Evolutionary conservation across 2,888 invertebrate genomes (phyloP), one percentile per base, ranked within the genome.

Genomic region (Lycocerus yunnanus): DNA sequence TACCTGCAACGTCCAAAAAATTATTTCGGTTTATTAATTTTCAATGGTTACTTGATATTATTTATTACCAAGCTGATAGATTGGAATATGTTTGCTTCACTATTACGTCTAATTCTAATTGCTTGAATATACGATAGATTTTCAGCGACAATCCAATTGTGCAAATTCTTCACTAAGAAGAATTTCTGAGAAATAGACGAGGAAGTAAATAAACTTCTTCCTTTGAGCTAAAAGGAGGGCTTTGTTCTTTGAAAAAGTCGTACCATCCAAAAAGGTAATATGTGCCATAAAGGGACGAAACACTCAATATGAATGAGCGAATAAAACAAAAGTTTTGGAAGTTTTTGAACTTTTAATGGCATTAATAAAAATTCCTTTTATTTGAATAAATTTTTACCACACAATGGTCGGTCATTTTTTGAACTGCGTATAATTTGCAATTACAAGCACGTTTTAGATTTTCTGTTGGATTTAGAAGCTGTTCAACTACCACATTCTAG

Each of bases 371-470:
- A 6, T n/a, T 43, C 43, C 43, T n/a, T 43, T 43, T 43, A 43
- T 43, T 43, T n/a, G 43, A 43, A 43, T 43, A 43, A 43, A 43
- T 43, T 43, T n/a, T 43, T 43, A 43, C n/a, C n/a, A 63, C 15
- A 63, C 20, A 63, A 63, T 63, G 16, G 16, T n/a, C 61, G 16
- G n/a, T 15, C 13, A 18, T 13, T 20, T 63, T 63, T 63, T 63
- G 61, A 63, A 16, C 15, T 65, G 63, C 10, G 58, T 43, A 18
- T 24, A 18, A 70, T 65, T 63, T 61, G 43, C 63, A 16, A 63
- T 70, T 70, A 70, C 69, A 63, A 70, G 63, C 61, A 70, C 69
- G 69, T 70, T 70, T 63, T 63, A 63, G 63, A 61, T 60, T 69
- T 69, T 60, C 69, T 24, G 27, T 59, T 13, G 61, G 61, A 61